phyloP scores from a whole-genome alignment of 2,797 vertebrate species.

The Sebastes hubbsi region DNA sequence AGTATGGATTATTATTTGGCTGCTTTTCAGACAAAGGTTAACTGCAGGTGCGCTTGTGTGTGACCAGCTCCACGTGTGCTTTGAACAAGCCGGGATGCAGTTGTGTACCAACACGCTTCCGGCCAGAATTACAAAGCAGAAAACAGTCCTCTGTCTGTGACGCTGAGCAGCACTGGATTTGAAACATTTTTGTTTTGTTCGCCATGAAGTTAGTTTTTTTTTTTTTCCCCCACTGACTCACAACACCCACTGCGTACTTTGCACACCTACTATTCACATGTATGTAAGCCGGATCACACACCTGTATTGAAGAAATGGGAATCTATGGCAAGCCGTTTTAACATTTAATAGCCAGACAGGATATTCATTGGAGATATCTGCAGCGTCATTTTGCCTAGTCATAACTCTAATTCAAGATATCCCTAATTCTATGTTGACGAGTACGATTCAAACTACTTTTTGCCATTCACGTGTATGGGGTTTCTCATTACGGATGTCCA shows the following conservation, averaged over 20 bases:
- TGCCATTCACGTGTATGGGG: no score
- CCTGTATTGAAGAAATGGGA: not conserved
- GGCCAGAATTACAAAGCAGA: constrained; percentile 2
- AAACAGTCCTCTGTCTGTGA: not conserved
- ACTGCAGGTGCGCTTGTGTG: constrained; percentile 42
- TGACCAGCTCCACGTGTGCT: constrained; percentile 30
- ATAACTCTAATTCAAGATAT: no score
- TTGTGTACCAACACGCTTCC: constrained; percentile 13
- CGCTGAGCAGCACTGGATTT: constrained; percentile 1
- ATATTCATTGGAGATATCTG: no score
- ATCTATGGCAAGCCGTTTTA: no score
- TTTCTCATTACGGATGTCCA: no score
- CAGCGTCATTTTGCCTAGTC: no score
- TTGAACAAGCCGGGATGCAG: constrained; percentile 21
- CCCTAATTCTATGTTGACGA: no score
- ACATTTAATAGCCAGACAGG: no score
- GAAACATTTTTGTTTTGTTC: constrained; percentile 2
- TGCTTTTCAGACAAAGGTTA: constrained; percentile 51
- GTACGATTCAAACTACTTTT: no score
- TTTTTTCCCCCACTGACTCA: not conserved
- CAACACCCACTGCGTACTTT: not conserved
- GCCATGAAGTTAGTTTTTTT: not conserved
- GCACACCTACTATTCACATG: not conserved
- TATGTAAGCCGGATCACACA: not conserved
- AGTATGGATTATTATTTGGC: constrained; percentile 49